Conservation (phyloP, 2,888 invertebrate species). For the Meteorus colon region DNA sequence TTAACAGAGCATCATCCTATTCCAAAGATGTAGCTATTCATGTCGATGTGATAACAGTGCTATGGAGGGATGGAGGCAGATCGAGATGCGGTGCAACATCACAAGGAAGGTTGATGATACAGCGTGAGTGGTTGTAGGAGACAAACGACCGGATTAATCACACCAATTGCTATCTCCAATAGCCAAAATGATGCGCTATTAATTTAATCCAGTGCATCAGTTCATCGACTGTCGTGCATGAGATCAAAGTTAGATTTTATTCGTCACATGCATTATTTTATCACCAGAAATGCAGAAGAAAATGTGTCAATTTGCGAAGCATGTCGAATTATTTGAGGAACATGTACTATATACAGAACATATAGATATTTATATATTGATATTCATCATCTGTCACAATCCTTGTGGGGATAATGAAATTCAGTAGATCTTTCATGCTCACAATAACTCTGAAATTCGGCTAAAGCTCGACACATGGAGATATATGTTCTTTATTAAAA, state of each 20-base stretch:
- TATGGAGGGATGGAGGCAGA: background rate
- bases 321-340: no score
- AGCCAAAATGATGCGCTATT: constrained; percentile 54
- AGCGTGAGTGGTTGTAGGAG: constrained; percentile 46
- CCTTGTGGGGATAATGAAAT: background rate
- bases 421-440: background rate
- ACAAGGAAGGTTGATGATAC: constrained; percentile 17
- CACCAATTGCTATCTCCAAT: constrained; percentile 58
- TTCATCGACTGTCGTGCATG: constrained; percentile 25
- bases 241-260: background rate
- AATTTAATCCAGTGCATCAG: constrained; percentile 44
- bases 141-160: constrained; percentile 65
- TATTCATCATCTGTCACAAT: background rate
- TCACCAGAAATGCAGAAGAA: no score
- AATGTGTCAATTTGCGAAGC: no score
- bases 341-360: no score
- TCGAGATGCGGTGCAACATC: background rate
- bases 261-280: no score
- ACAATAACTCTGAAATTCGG: background rate
- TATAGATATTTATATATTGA: background rate
- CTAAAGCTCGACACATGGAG: background rate
- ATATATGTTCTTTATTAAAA: background rate
- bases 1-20: background rate
- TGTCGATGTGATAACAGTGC: background rate
- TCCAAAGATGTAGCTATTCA: background rate